Evolutionary conservation across 2,888 invertebrate species (phyloP), one percentile per base, ranked within the genome.

Genomic region (Ethmia dodecea): DNA sequence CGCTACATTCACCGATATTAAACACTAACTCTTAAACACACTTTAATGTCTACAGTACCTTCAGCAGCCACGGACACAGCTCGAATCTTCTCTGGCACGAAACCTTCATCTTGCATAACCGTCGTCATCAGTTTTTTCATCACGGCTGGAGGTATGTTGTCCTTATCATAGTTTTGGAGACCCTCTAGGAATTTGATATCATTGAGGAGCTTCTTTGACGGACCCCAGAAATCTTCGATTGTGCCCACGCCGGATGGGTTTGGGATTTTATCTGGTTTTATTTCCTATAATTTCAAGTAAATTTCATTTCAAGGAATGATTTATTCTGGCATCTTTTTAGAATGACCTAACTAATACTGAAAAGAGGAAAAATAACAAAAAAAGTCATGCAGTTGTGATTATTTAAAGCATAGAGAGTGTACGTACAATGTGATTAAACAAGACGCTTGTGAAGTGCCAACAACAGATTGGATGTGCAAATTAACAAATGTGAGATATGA

Each of bases 111-210:
- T 18, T 88, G 88, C 57, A 95, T 78, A 37, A 97, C 94, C 49
- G 92, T 93, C 20, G 93, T 91, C 47, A 93, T 90, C 33, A 98
- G 88, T 58, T 92, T 94, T 64, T 94, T 93, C 84, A 98, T 97
- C 2, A 95, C 90, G 0, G 89, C 70, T 0, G 93, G 90, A 0
- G 94, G 91, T 47, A 99, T 97, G 62, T 96, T 96, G 57, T 99
- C 98, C 70, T 96, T 98, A 62, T 98, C 97, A 55, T 93, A 99
- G 53, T 92, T 90, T 24, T 96, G 89, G 34, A 99, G 86, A 11
- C 90, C 90, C 45, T 98, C 97, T 35, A 99, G 76, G 66, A 99
- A 98, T 64, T 94, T 96, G 49, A 96, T 92, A 65, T 98, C 98
- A 41, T 95, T 94, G 1, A 98, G 86, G 11, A 96, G 72, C 65